A percentile compares a stretch with the other conserved stretches of the same genome.
These are phyloP conservation scores for Coturnix japonica DNA, from an alignment of 2,113 vertebrate genomes.

Conservation along the genomic window DNA sequence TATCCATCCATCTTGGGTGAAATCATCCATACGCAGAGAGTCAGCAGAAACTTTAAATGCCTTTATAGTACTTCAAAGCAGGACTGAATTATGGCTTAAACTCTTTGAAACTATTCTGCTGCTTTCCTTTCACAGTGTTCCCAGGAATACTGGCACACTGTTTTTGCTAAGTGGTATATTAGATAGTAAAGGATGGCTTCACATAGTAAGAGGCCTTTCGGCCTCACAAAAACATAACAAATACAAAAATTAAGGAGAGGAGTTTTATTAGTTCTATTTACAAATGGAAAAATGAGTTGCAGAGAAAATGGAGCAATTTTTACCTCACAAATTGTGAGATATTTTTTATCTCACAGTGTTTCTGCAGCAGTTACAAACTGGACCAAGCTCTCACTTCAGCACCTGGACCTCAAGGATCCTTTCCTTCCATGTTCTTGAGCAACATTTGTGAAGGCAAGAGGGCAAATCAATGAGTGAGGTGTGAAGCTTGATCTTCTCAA, in stretches of 20 bases:
- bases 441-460: background rate
- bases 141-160: fast-evolving
- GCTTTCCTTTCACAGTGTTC: background rate
- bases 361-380: background rate
- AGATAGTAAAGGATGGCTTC: background rate
- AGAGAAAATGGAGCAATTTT: background rate
- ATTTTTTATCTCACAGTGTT: background rate
- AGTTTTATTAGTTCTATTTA: background rate
- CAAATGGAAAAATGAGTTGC: background rate
- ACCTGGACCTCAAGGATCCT: background rate
- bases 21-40: background rate
- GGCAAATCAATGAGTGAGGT: background rate
- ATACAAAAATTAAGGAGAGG: background rate
- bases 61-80: background rate
- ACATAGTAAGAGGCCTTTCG: background rate
- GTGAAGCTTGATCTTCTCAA: background rate
- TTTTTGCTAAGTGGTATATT: fast-evolving
- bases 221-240: background rate
- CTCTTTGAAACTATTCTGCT: background rate
- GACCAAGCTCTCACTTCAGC: fast-evolving
- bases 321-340: no score
- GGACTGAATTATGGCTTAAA: background rate
- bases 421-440: background rate
- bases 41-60: background rate
- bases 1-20: background rate